phyloP scores from a whole-genome alignment of 2,113 vertebrate genomes.

The Irena cyanogastra region DNA sequence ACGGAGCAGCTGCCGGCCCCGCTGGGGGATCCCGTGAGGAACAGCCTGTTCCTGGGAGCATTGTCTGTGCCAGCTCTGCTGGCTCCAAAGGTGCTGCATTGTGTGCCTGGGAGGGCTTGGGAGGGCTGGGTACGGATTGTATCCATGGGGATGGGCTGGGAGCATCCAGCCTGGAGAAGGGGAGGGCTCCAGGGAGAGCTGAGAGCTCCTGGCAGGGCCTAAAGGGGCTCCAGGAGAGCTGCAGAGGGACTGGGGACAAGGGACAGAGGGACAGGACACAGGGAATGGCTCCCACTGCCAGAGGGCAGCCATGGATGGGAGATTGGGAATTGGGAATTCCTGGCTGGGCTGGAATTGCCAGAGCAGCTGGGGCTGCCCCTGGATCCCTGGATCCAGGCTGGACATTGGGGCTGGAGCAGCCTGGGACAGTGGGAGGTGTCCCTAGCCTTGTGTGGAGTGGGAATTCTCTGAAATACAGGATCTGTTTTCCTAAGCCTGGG shows the following conservation, averaged over 20 bases:
- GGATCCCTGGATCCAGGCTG: background rate
- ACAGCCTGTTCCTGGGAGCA: background rate
- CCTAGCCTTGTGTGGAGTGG: background rate
- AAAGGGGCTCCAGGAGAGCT: background rate
- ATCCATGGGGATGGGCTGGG: background rate
- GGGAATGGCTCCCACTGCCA: background rate
- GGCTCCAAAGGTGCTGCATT: background rate
- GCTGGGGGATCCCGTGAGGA: no score
- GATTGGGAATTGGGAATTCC: background rate
- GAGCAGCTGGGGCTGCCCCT: background rate
- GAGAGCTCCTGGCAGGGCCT: no score
- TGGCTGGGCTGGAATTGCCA: background rate
- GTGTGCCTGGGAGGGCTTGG: background rate
- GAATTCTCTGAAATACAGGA: background rate
- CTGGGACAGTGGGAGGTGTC: background rate
- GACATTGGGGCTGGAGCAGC: background rate
- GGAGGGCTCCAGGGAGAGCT: background rate
- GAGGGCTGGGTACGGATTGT: accelerated
- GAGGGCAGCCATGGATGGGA: background rate
- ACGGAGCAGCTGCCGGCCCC: background rate
- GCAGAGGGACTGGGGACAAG: background rate
- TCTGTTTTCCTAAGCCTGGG: background rate
- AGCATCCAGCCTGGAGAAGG: accelerated
- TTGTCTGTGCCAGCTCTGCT: background rate
- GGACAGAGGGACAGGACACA: accelerated